These are phyloP conservation scores for Trissolcus japonicus DNA, from an alignment of 2,888 invertebrate species.

Conservation along the genomic window DNA sequence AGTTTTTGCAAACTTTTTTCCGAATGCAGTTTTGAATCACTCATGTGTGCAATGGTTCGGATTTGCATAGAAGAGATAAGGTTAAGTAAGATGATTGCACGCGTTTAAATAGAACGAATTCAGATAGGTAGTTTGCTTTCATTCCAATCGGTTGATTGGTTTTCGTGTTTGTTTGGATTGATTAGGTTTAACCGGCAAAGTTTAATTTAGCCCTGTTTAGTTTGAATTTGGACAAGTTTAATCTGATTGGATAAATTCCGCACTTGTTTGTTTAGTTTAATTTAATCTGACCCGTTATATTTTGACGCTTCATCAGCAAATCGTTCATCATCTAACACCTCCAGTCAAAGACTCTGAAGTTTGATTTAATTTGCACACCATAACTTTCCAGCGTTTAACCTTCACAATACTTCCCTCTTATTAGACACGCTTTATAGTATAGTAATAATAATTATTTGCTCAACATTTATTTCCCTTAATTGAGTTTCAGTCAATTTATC, in stretches of 20 bases:
- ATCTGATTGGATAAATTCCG: slow-evolving; percentile 30
- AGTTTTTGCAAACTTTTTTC: too few relatives aligned
- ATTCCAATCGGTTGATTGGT: slow-evolving; percentile 47
- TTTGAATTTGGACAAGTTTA: slow-evolving; percentile 46
- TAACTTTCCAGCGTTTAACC: neutral
- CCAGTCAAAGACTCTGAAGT: neutral
- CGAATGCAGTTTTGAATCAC: too few relatives aligned
- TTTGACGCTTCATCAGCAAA: slow-evolving; percentile 16
- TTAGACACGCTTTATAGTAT: too few relatives aligned
- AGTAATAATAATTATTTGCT: neutral
- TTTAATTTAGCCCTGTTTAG: slow-evolving; percentile 45
- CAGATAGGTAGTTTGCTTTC: slow-evolving; percentile 37
- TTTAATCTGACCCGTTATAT: slow-evolving; percentile 28
- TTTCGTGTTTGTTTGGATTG: slow-evolving; percentile 49
- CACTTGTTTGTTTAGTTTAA: slow-evolving; percentile 31
- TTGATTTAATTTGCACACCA: slow-evolving; percentile 1
- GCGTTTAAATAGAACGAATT: slow-evolving; percentile 22
- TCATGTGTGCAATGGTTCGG: too few relatives aligned
- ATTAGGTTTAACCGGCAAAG: slow-evolving; percentile 43
- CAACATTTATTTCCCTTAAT: slow-evolving; percentile 9
- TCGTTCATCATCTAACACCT: slow-evolving; percentile 1
- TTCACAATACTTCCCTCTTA: neutral
- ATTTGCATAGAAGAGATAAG: neutral
- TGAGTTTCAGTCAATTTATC: slow-evolving; percentile 15
- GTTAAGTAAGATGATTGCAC: slow-evolving; percentile 6